phyloP scores from a whole-genome alignment of 53 echinoderm and acorn worm species.

The Echinometra lucunter region DNA sequence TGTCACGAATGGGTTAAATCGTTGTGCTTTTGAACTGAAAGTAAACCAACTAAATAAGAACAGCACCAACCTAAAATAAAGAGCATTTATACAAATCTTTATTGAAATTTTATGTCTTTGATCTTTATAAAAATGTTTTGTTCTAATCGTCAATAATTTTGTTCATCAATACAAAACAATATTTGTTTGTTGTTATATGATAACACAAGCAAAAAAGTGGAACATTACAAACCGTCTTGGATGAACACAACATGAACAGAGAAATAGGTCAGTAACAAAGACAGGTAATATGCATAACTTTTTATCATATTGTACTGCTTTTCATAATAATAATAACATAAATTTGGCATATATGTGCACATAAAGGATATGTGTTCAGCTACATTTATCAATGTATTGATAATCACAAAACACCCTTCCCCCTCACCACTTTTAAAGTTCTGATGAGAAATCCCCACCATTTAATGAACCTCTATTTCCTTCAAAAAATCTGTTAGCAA shows the following conservation, averaged over 20 bases:
- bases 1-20: neutral
- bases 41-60: neutral
- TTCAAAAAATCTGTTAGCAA: too few species aligned
- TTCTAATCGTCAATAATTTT: constrained; percentile 15
- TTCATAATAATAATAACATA: neutral
- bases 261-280: neutral
- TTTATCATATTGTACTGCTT: constrained; percentile 14
- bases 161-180: constrained; percentile 34
- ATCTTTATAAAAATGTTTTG: constrained; percentile 39
- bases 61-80: neutral
- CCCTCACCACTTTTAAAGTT: too few species aligned
- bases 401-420: neutral
- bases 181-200: neutral
- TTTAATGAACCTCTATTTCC: too few species aligned
- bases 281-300: too few species aligned
- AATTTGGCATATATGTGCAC: constrained; percentile 36
- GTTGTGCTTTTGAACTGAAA: neutral
- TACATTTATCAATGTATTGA: neutral
- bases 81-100: constrained; percentile 43
- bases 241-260: constrained; percentile 27
- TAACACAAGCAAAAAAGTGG: neutral
- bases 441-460: too few species aligned
- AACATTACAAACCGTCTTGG: neutral
- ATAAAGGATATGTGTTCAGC: neutral
- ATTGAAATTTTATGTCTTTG: constrained; percentile 35